These are phyloP conservation scores for Rallus limicola DNA, from an alignment of 2,113 vertebrate species.

Conservation along the genomic window DNA sequence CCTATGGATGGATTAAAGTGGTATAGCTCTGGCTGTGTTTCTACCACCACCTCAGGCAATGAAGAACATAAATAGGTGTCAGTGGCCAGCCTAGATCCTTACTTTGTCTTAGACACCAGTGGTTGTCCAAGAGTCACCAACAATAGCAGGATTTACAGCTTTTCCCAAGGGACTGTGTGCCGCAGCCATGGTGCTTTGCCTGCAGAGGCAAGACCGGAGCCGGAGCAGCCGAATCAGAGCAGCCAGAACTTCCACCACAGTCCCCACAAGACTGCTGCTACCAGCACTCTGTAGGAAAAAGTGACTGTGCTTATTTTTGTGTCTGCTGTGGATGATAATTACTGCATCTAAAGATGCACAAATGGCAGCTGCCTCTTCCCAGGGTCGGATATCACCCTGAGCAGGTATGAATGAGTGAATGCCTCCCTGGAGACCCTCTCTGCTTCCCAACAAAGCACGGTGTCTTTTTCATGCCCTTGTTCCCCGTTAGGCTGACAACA, in stretches of 20 bases:
- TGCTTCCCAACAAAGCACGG: neutral
- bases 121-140: neutral
- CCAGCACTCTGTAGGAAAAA: neutral
- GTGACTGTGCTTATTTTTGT: neutral
- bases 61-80: neutral
- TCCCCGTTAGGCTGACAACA: neutral
- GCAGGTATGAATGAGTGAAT: neutral
- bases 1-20: neutral
- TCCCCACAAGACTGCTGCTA: accelerated
- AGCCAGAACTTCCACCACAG: neutral
- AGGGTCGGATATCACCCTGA: neutral
- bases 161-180: neutral
- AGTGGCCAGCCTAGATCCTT: neutral
- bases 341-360: neutral
- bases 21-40: neutral
- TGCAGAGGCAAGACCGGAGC: neutral
- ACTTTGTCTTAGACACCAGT: neutral
- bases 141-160: neutral
- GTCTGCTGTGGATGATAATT: neutral
- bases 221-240: neutral
- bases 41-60: neutral
- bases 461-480: neutral
- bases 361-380: neutral
- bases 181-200: neutral
- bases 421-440: neutral